Percentiles rank a stretch among this genome's conserved stretches.
Conservation (phyloP, 2,797 vertebrate genomes). For the Ficedula albicollis region DNA sequence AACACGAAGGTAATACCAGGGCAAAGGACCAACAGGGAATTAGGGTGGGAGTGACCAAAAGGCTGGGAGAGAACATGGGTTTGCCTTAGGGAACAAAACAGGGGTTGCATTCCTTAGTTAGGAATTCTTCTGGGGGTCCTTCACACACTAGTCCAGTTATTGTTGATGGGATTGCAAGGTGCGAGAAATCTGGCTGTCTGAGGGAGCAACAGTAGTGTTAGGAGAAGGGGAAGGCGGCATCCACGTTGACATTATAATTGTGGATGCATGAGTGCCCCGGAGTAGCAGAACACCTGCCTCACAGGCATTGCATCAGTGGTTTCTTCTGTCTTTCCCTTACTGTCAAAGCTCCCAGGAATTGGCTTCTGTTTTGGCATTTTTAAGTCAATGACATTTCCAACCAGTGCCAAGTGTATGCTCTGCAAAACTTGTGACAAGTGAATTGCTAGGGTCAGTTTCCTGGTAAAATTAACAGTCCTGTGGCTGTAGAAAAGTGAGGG, state of each 20-base stretch:
- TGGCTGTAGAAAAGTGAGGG: background rate
- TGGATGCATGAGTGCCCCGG: background rate
- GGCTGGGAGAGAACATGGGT: no score
- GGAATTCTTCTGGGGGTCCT: no score
- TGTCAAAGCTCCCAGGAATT: background rate
- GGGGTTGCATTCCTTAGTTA: no score
- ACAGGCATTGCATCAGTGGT: accelerated
- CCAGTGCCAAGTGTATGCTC: background rate
- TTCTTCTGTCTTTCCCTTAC: background rate
- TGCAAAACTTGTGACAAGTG: background rate
- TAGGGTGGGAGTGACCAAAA: no score
- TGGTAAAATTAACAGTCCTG: background rate
- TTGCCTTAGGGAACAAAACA: no score
- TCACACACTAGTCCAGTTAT: background rate
- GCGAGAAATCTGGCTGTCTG: background rate
- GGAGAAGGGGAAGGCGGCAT: background rate
- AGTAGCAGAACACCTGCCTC: background rate
- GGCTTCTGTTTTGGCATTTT: background rate
- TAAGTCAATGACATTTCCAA: background rate
- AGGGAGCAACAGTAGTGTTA: background rate
- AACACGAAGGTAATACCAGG: no score
- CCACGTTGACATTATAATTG: no score
- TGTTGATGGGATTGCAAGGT: background rate
- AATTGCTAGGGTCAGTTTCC: background rate
- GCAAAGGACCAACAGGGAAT: no score